A percentile compares a stretch with the other conserved stretches of the same genome.
Conservation (phyloP, 2,888 invertebrate species). For the Mechanitis mazaeus region DNA sequence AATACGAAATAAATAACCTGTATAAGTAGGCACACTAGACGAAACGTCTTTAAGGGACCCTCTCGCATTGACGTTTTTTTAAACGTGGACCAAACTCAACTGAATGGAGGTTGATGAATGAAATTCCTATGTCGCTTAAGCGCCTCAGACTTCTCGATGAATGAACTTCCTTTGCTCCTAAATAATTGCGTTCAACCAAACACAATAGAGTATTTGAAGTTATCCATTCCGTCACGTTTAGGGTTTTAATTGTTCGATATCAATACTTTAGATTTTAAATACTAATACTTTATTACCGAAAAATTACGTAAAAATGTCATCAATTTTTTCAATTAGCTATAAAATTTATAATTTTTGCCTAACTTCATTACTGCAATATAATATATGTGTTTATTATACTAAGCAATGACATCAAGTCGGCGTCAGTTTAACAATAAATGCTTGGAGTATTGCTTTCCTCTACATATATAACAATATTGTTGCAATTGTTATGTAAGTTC, state of each 20-base stretch:
- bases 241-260: neutral
- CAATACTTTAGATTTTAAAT: conserved; percentile 12
- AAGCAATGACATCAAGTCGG: no score
- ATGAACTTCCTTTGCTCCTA: conserved; percentile 51
- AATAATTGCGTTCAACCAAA: conserved; percentile 39
- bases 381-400: no score
- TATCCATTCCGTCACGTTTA: conserved; percentile 8
- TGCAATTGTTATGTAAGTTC: no score
- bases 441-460: no score
- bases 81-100: conserved; percentile 50
- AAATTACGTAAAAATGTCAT: no score
- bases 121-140: conserved; percentile 62
- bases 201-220: conserved; percentile 24
- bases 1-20: conserved; percentile 37
- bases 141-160: conserved; percentile 54
- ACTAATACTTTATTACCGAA: neutral
- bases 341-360: no score
- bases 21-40: conserved; percentile 56
- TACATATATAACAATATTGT: no score
- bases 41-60: conserved; percentile 58
- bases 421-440: no score
- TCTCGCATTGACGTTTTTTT: conserved; percentile 46
- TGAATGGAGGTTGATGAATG: conserved; percentile 65
- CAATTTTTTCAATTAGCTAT: no score
- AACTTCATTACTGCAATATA: no score